Evolutionary conservation across 2,113 vertebrate species (phyloP), one percentile per base, ranked within the genome.

Genomic region (Cyprinus carpio): DNA sequence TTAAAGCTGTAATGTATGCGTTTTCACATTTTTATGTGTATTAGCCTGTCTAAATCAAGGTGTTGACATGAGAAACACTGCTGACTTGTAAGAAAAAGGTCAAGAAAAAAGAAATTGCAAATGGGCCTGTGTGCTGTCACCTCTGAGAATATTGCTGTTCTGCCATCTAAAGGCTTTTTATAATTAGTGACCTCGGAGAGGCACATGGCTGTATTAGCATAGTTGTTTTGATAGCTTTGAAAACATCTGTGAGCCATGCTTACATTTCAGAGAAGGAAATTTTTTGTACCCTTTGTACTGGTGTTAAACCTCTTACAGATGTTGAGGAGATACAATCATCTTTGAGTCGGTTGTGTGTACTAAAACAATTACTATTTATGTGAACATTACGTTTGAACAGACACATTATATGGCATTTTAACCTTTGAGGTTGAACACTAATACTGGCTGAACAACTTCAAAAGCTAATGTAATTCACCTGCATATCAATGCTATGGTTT

Each of bases 201-300:
- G 15, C 84, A 74, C 34, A 77, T 40, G 69, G 34, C 27, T 81
- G 43, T 64, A 82, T 88, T 88, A 75, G 65, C 81, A 72, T 84
- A 46, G 11, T 40, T 86, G 81, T 86, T 86, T 83, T 77, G 67
- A 83, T 56, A 83, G 75, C 75, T 88, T 83, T 83, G 56, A 80
- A 76, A 72, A 85, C 80, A 77, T 62, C 80, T 86, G 87, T 82
- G 67, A 64, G 67, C 78, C 56, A 25, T 74, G 54, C 72, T 62
- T 62, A 10, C 20, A 23, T 71, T 31, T 76, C 37, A 65, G 46
- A 51, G 29, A 88, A 54, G 65, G 29, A 72, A 56, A 43, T 69
- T 71, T 40, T 9, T 9, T 40, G 40, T 40, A 40, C 23, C 3
- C 20, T 75, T 71, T 85, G 77, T 82, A 82, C 37, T 3, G 6